phyloP scores from a whole-genome alignment of 2,113 vertebrate species.

The Cephalopterus ornatus region DNA sequence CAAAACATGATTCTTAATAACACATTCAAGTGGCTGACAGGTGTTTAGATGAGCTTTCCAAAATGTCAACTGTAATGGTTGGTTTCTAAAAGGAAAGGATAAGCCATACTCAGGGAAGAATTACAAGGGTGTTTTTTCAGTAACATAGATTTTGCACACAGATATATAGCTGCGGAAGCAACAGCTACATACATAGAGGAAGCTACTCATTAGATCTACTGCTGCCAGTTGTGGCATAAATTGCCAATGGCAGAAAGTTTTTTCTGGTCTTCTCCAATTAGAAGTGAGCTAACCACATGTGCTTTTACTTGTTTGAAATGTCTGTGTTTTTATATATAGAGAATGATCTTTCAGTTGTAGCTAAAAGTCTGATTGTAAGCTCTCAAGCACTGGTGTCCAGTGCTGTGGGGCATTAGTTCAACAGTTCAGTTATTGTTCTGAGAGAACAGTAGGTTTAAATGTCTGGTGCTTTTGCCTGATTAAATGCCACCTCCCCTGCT shows the following conservation, averaged over 20 bases:
- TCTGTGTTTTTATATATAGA: neutral
- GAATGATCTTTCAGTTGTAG: neutral
- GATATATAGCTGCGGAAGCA: neutral
- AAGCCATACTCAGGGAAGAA: neutral
- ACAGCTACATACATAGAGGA: neutral
- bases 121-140: neutral
- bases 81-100: neutral
- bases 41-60: neutral
- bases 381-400: neutral
- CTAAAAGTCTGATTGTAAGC: neutral
- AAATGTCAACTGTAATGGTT: neutral
- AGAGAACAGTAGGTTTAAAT: neutral
- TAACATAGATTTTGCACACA: neutral
- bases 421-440: constrained; percentile 1
- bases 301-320: neutral
- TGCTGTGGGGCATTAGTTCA: neutral
- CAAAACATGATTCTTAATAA: neutral
- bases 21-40: neutral
- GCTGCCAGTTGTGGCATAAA: neutral
- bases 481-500: neutral
- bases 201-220: neutral
- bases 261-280: neutral
- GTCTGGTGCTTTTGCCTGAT: neutral
- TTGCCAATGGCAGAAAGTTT: neutral
- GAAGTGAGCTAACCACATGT: neutral